Evolutionary conservation across 2,797 vertebrate genomes (phyloP).

Genomic region (Mus caroli): DNA sequence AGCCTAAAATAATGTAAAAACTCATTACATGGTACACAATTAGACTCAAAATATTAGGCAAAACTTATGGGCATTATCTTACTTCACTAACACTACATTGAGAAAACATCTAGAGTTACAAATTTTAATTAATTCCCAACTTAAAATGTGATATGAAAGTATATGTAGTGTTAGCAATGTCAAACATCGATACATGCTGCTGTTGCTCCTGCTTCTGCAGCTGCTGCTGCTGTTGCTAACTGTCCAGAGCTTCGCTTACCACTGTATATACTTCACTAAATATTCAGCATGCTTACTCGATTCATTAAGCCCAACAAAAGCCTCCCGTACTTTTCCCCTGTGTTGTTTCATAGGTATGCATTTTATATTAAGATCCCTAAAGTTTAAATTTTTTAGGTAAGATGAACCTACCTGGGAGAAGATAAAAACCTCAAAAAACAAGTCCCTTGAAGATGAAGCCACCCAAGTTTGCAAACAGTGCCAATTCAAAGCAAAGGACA

Average conservation of each 20-base stretch:
- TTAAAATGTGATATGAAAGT: slow-evolving; percentile 3
- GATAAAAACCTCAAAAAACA: background rate
- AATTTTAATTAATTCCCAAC: slow-evolving; percentile 7
- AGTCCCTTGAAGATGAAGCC: background rate
- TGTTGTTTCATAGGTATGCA: background rate
- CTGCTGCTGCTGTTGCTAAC: background rate
- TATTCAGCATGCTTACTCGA: background rate
- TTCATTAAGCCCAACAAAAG: background rate
- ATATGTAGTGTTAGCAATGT: background rate
- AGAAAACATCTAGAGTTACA: background rate
- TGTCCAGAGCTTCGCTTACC: background rate
- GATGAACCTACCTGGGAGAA: background rate
- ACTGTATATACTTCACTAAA: background rate
- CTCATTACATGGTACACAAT: background rate
- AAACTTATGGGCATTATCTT: background rate
- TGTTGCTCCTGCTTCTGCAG: background rate
- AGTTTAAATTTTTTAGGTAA: slow-evolving; percentile 17
- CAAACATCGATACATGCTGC: background rate
- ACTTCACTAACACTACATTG: background rate
- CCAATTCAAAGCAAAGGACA: background rate
- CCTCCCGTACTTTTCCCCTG: background rate
- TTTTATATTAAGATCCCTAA: background rate
- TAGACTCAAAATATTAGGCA: slow-evolving; percentile 3
- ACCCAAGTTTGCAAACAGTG: background rate
- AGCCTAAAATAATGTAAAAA: background rate